These are phyloP conservation scores for Hyperoplus lanceolatus DNA, from an alignment of 2,797 vertebrate species.

Conservation along the genomic window DNA sequence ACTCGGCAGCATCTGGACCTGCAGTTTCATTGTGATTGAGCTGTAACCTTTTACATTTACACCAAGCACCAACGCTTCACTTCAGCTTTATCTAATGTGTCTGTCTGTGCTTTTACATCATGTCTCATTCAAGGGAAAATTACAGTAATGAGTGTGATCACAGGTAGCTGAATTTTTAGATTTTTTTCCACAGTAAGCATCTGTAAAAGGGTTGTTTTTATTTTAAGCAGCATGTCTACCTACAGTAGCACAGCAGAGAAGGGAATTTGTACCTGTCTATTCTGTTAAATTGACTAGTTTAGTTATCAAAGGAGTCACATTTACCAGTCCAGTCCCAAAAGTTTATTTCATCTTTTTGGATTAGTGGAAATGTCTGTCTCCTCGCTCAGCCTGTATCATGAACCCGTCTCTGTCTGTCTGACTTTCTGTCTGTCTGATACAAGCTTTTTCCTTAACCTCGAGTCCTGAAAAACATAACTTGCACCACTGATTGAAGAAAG, in stretches of 20 bases:
- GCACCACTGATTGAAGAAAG: constrained; percentile 50
- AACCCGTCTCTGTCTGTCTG: constrained; percentile 26
- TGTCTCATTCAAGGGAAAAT: constrained; percentile 14
- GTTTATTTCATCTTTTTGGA: constrained; percentile 17
- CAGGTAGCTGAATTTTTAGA: neutral
- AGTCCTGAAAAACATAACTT: constrained; percentile 64
- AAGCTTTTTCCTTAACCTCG: constrained; percentile 19
- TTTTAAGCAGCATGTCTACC: neutral
- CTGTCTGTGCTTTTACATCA: constrained; percentile 7
- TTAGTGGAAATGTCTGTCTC: constrained; percentile 23
- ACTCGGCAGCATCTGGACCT: neutral
- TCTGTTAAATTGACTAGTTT: constrained; percentile 4
- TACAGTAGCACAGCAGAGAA: neutral
- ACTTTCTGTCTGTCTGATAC: too few species aligned
- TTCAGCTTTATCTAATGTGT: constrained; percentile 7
- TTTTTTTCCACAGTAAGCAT: constrained; percentile 2
- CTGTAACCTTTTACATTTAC: neutral
- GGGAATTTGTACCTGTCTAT: constrained; percentile 8
- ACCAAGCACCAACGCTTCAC: neutral
- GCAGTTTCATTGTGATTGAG: neutral
- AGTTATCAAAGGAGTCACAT: constrained; percentile 16
- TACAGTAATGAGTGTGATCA: neutral
- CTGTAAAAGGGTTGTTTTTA: neutral
- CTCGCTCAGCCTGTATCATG: constrained; percentile 25
- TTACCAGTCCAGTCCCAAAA: neutral